phyloP scores from a whole-genome alignment of 53 echinoderm and acorn worm genomes.

The Mesocentrotus franciscanus region DNA sequence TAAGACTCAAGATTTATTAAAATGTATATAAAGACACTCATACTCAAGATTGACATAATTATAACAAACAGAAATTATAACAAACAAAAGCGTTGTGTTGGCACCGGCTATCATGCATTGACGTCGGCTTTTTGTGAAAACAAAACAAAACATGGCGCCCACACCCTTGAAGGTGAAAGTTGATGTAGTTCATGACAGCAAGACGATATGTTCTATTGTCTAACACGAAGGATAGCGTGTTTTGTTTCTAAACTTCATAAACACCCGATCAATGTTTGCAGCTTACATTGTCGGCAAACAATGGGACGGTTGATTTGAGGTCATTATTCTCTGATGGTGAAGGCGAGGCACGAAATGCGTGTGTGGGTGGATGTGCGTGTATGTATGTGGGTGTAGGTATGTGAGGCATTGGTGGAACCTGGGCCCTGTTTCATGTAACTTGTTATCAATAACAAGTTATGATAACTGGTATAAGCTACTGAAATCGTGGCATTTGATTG shows the following conservation, averaged over 20 bases:
- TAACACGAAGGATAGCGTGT: conserved; percentile 19
- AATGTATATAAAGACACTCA: background rate
- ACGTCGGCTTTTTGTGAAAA: background rate
- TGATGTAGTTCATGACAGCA: background rate
- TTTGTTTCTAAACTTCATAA: conserved; percentile 48
- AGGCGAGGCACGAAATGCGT: background rate
- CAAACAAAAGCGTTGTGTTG: background rate
- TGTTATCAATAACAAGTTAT: no score
- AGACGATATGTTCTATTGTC: conserved; percentile 8
- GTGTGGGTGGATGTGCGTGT: background rate
- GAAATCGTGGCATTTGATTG: no score
- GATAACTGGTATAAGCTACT: no score
- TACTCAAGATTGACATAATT: background rate
- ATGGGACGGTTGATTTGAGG: conserved; percentile 38
- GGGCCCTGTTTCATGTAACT: no score
- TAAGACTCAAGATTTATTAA: background rate
- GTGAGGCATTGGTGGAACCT: no score
- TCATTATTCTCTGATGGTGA: background rate
- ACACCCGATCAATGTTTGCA: conserved; percentile 11
- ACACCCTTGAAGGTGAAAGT: conserved; percentile 17
- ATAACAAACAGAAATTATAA: no score
- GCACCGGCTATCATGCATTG: background rate
- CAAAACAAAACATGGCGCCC: conserved; percentile 40
- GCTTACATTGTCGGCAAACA: conserved; percentile 33
- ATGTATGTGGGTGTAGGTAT: background rate